Evolutionary conservation across 2,888 invertebrate species (phyloP).

Genomic region (Clivina fossor): DNA sequence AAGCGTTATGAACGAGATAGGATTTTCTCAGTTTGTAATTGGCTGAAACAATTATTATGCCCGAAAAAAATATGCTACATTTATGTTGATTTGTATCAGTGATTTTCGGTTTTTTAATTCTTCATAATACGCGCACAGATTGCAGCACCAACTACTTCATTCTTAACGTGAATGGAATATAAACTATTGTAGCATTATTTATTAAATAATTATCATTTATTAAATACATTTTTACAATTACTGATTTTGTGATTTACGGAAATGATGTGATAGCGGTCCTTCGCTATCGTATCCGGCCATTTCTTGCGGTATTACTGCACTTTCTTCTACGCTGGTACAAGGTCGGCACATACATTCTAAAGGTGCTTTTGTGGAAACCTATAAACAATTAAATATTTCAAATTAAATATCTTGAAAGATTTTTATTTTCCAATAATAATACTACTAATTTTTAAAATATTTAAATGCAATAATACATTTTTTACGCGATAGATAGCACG

Average conservation of each 20-base stretch:
- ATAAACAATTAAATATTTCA: conserved; percentile 41
- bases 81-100: too few relatives aligned
- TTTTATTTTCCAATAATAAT: conserved; percentile 1
- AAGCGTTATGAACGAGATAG: too few relatives aligned
- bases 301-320: conserved; percentile 85
- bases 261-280: conserved; percentile 78
- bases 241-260: conserved; percentile 62
- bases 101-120: too few relatives aligned
- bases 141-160: too few relatives aligned
- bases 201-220: too few relatives aligned
- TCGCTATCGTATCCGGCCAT: conserved; percentile 84
- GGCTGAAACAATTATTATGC: too few relatives aligned
- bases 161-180: too few relatives aligned
- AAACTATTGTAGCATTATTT: too few relatives aligned
- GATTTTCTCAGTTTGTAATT: too few relatives aligned
- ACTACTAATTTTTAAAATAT: conserved; percentile 11
- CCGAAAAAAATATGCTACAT: too few relatives aligned
- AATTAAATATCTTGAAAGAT: background rate
- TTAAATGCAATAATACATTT: background rate
- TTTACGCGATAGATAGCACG: background rate
- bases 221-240: too few relatives aligned
- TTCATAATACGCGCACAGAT: too few relatives aligned
- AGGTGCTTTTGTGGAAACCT: conserved; percentile 91
- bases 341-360: conserved; percentile 93
- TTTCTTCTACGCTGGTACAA: conserved; percentile 86